Conservation (phyloP, 2,888 invertebrate genomes). For the Dysmachus trigonus region DNA sequence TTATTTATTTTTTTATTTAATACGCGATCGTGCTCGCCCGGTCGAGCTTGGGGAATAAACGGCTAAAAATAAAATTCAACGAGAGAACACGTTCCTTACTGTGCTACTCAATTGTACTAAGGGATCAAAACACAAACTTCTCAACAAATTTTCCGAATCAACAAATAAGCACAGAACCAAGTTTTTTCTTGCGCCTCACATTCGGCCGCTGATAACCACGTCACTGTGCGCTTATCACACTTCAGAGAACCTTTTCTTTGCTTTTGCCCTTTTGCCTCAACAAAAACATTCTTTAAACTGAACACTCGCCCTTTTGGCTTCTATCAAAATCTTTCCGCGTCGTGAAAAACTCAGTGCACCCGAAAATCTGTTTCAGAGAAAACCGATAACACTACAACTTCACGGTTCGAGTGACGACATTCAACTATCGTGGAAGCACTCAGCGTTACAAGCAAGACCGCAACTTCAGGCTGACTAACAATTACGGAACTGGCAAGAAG, state of each 20-base stretch:
- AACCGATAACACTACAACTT: slow-evolving; percentile 16
- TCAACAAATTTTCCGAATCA: neutral
- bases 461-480: neutral
- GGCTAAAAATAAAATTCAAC: neutral
- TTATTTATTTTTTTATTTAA: neutral
- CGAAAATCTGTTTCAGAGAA: neutral
- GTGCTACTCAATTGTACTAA: neutral
- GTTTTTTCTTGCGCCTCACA: neutral
- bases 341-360: slow-evolving; percentile 20
- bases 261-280: neutral
- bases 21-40: neutral
- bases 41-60: neutral
- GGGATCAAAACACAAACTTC: neutral
- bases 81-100: neutral
- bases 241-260: slow-evolving; percentile 2
- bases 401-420: slow-evolving; percentile 1
- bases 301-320: neutral
- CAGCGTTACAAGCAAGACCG: neutral
- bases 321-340: neutral
- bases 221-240: slow-evolving; percentile 21
- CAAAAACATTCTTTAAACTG: slow-evolving; percentile 7
- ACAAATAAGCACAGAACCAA: slow-evolving; percentile 1
- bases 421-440: slow-evolving; percentile 17
- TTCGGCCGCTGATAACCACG: slow-evolving; percentile 7
- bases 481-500: neutral